Evolutionary conservation across 2,797 vertebrate species (phyloP).

Genomic region (Premnoplex brunnescens): DNA sequence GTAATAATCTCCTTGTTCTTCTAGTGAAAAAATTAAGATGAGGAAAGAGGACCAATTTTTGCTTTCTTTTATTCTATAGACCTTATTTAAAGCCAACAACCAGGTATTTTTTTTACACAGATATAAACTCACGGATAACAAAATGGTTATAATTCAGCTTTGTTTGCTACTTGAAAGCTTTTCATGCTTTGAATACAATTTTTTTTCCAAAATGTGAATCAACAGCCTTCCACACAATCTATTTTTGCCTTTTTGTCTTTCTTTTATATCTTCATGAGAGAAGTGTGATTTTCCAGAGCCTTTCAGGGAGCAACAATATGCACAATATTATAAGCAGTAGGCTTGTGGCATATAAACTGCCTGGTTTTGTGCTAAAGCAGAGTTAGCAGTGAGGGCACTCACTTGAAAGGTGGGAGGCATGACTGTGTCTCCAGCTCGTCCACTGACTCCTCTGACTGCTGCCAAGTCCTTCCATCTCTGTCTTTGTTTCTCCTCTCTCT

Average conservation of each 20-base stretch:
- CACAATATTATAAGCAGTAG: not conserved
- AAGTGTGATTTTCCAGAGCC: not conserved
- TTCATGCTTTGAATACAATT: not conserved
- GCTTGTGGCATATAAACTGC: not conserved
- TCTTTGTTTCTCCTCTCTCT: constrained; percentile 20
- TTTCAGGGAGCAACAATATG: not conserved
- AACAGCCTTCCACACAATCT: not conserved
- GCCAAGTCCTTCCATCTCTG: constrained; percentile 1
- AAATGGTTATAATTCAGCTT: not conserved
- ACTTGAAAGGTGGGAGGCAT: not conserved
- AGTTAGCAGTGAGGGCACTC: not conserved
- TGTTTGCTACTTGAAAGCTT: not conserved
- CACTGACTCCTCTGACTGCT: not conserved
- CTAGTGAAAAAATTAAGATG: not conserved
- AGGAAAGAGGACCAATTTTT: not conserved
- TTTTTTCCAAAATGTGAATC: constrained; percentile 1
- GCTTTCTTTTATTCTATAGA: not conserved
- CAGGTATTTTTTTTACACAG: not conserved
- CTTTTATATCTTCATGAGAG: not conserved
- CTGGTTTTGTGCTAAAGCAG: not conserved
- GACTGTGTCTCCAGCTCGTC: not conserved
- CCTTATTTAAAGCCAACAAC: not conserved
- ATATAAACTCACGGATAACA: not conserved
- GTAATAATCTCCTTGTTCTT: not conserved
- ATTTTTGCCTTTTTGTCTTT: not conserved